These are phyloP conservation scores for Gymnoscopelus microlampas DNA, from an alignment of 2,797 vertebrate genomes.

Conservation along the genomic window DNA sequence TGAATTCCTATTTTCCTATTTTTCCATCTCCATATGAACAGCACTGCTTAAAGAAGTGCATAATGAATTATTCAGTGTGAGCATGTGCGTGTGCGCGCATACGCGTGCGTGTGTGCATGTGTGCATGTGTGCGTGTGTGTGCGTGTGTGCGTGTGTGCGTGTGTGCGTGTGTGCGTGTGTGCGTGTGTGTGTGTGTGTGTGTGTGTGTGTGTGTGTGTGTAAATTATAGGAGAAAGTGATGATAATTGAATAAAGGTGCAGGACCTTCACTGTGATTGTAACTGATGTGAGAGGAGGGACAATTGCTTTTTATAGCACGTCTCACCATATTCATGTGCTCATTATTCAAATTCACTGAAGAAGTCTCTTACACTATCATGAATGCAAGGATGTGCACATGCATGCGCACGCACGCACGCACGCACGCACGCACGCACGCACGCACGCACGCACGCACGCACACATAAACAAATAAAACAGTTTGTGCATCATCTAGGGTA, in stretches of 20 bases:
- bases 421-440: background rate
- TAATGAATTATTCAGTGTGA: constrained; percentile 78
- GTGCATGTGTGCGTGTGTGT: constrained; percentile 9
- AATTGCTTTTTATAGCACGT: constrained; percentile 46
- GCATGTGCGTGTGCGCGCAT: constrained; percentile 47
- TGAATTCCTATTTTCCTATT: constrained; percentile 51
- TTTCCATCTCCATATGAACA: constrained; percentile 57
- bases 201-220: constrained; percentile 1
- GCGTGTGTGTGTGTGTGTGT: constrained; percentile 10
- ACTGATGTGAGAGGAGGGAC: constrained; percentile 63
- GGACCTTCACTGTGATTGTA: constrained; percentile 62
- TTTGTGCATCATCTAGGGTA: constrained; percentile 27
- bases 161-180: constrained; percentile 5
- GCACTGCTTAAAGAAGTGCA: constrained; percentile 52
- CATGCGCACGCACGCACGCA: background rate
- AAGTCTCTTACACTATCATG: constrained; percentile 19
- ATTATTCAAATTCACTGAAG: constrained; percentile 53
- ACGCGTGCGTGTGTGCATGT: constrained; percentile 30
- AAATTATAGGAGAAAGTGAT: constrained; percentile 42
- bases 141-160: constrained; percentile 4
- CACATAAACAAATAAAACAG: background rate
- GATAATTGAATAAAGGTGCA: constrained; percentile 72
- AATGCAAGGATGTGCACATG: background rate
- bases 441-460: background rate
- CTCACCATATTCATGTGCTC: constrained; percentile 49